Base-by-base conservation (phyloP, 1,140 invertebrate species). In the Polyergus mexicanus region DNA sequence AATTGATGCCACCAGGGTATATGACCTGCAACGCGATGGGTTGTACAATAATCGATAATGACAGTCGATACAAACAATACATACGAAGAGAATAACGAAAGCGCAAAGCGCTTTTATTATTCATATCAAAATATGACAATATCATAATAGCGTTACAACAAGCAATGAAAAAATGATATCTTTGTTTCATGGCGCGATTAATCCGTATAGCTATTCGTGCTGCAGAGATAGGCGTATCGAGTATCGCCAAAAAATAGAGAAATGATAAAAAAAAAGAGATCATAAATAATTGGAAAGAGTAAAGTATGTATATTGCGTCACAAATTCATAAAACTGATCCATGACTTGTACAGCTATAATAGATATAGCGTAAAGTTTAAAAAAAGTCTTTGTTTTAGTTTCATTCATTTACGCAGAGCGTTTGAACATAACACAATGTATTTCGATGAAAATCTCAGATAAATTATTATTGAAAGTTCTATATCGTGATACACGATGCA, bases 1-100 rank as follows among this genome's bases (percentile, higher is more conserved):
- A 97, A 94, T 51, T 96, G 96, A 84, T 97, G 95, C 97, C 97
- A 98, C 97, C 97, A 98, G 0, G 97, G 96, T 74, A 97, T 94
- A 91, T 87, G 69, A 22, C 88, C 89, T 90, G 75, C 5, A 90
- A 85, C 5, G 4, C 4, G 41, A 85, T 47, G 71, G 28, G 28
- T 75, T 19, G 19, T 13, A 47, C 2, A 19, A 44, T 60, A 72
- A 74, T 62, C 54, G 54, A 74, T 62, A 47, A 60, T 0, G 35
- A 28, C 10, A 47, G 13, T 13, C 44, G 13, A 32, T 22, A 19
- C 10, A 44, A 80, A 38, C 5, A 4, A 28, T 19, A 8, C 11
- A 5, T 32, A 54, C 6, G 1, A 16, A n/a, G 4, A n/a, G 35
- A 54, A 19, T 51, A 19, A 65, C 35, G 19, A 25, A 47, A 32